These are phyloP conservation scores for Trachops cirrhosus DNA, from an alignment of 2,797 vertebrate genomes.

Conservation along the genomic window DNA sequence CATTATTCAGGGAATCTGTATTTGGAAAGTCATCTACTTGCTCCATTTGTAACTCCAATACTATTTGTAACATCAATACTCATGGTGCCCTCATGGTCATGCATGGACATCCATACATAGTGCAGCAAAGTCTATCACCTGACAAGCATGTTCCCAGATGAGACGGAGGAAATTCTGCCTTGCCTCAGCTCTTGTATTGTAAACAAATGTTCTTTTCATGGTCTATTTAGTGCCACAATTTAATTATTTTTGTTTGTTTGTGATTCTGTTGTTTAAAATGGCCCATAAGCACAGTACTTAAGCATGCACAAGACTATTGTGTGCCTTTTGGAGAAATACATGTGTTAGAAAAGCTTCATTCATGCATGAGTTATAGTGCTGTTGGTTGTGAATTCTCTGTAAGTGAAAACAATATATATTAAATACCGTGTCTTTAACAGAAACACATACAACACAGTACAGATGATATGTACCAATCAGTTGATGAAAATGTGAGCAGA, in stretches of 20 bases:
- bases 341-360: not conserved
- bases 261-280: not conserved
- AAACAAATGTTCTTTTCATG: not conserved
- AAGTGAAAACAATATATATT: not conserved
- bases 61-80: not conserved
- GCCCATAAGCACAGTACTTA: not conserved
- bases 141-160: not conserved
- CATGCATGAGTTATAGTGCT: not conserved
- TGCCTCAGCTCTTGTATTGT: not conserved
- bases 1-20: not conserved
- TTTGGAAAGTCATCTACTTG: not conserved
- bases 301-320: not conserved
- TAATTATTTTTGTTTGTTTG: not conserved
- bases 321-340: not conserved
- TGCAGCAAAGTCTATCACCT: not conserved
- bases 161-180: not conserved
- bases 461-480: not conserved
- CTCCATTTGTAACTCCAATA: not conserved
- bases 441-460: not conserved
- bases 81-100: not conserved
- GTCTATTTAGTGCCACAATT: not conserved
- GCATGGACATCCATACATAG: not conserved
- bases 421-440: not conserved
- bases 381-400: not conserved
- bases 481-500: not conserved